Evolutionary conservation across 2,113 vertebrate species (phyloP).

Genomic region (Athene noctua): DNA sequence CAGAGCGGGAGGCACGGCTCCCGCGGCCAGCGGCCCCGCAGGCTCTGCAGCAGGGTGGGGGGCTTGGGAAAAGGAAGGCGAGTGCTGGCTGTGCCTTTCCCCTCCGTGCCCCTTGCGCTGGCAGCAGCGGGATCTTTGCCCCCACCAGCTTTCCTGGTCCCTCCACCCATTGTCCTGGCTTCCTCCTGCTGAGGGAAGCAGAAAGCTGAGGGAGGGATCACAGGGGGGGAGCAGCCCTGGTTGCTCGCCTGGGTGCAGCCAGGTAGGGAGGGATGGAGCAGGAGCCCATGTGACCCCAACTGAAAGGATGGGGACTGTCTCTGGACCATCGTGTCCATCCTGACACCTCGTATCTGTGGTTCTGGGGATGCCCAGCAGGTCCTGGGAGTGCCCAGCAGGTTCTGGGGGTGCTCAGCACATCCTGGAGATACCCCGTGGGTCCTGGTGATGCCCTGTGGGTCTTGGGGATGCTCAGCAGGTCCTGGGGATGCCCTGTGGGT

Average conservation of each 20-base stretch:
- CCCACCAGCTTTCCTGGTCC: background rate
- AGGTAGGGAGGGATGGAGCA: background rate
- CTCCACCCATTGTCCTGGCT: background rate
- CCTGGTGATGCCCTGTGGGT: accelerated
- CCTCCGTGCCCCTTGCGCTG: background rate
- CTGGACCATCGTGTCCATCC: accelerated
- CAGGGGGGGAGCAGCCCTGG: background rate
- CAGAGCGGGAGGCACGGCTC: background rate
- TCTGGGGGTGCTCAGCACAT: accelerated
- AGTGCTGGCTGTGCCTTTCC: background rate
- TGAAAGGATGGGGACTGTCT: background rate
- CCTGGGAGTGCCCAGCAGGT: accelerated
- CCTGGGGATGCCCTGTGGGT: accelerated
- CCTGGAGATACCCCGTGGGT: accelerated
- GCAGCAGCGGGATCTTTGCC: background rate
- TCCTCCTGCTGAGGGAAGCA: background rate
- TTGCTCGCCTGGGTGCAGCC: background rate
- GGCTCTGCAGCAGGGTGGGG: background rate
- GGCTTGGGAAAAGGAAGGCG: constrained; percentile 36
- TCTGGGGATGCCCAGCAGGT: background rate
- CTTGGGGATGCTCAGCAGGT: accelerated
- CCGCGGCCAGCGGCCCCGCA: background rate
- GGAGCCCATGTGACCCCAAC: accelerated
- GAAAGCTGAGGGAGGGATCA: accelerated
- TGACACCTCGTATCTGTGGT: accelerated